Percentiles rank a stretch among this genome's conserved stretches.
Conservation (phyloP, 2,888 invertebrate species). For the Andricus curvator region DNA sequence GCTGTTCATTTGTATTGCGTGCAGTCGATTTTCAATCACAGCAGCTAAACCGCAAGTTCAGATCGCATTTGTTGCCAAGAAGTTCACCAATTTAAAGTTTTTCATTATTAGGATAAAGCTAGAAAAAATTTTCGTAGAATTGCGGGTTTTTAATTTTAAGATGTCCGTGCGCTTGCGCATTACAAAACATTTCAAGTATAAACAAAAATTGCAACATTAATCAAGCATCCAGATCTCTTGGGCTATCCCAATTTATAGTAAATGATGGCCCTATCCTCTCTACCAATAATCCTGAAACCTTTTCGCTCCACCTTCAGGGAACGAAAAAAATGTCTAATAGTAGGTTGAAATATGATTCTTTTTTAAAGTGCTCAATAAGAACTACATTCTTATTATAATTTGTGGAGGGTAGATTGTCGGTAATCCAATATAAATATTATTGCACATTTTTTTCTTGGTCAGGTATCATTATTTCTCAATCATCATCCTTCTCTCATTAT, state of each 20-base stretch:
- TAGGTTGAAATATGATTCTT: neutral
- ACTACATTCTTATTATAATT: constrained; percentile 16
- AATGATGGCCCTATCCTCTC: neutral
- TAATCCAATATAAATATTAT: constrained; percentile 17
- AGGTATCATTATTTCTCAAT: constrained; percentile 33
- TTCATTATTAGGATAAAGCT: neutral
- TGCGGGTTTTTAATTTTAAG: neutral
- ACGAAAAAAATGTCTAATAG: neutral
- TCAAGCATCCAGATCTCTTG: neutral
- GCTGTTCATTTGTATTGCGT: constrained; percentile 62
- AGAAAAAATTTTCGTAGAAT: neutral
- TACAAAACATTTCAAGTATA: neutral
- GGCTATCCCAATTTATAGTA: neutral
- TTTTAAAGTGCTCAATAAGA: neutral
- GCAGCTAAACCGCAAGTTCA: neutral
- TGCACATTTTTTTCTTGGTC: neutral
- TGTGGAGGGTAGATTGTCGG: neutral
- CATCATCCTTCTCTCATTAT: constrained; percentile 21
- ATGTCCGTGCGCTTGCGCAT: neutral
- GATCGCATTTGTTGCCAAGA: neutral
- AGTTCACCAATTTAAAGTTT: neutral
- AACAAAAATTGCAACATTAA: neutral
- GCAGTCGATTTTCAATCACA: constrained; percentile 41
- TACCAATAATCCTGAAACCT: neutral
- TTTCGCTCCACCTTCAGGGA: neutral